phyloP scores from a whole-genome alignment of 35 echinoderm and acorn worm species.

The Anneissia japonica region DNA sequence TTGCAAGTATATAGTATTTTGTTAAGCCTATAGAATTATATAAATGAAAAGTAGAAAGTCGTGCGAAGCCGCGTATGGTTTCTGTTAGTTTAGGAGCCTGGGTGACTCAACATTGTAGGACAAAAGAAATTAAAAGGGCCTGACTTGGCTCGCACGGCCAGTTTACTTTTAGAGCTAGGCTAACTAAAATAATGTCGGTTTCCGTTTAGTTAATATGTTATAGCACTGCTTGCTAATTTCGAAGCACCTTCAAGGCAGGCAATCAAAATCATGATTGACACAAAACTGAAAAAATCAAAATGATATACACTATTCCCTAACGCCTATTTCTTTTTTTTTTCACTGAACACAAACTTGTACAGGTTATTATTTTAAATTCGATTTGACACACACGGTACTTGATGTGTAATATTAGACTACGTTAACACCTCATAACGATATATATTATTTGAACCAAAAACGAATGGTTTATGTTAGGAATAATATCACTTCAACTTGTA shows the following conservation, averaged over 20 bases:
- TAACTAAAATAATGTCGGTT: neutral
- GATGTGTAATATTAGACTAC: neutral
- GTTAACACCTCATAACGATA: neutral
- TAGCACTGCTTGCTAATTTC: no score
- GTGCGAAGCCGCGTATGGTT: neutral
- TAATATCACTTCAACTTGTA: no score
- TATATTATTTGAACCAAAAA: no score
- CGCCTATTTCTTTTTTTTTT: neutral
- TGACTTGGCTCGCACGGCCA: neutral
- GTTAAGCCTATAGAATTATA: no score
- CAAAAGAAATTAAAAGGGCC: conserved; percentile 1
- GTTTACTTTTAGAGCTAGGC: neutral
- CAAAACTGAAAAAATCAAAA: neutral
- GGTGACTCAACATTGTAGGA: neutral
- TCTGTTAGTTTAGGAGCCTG: neutral
- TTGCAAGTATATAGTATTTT: no score
- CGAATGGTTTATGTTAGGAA: no score
- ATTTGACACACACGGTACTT: neutral
- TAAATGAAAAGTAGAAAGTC: no score
- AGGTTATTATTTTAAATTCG: neutral
- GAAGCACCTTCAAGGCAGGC: neutral
- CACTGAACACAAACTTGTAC: neutral
- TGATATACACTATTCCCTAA: neutral
- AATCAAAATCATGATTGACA: neutral
- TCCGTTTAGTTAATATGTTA: neutral